phyloP scores from a whole-genome alignment of 2,797 vertebrate species.

The Parauchenoglanis ngamensis region DNA sequence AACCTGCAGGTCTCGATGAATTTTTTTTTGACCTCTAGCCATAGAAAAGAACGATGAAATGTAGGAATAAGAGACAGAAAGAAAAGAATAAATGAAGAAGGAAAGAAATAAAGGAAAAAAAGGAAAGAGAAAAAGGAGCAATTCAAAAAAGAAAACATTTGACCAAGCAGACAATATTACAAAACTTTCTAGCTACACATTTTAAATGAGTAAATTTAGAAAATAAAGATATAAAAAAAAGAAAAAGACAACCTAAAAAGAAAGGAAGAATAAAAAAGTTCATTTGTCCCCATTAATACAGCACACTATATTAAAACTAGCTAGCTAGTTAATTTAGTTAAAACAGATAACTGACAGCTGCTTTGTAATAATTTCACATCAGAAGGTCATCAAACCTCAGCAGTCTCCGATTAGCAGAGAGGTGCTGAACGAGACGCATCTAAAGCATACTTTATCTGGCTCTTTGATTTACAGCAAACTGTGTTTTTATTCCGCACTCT shows the following conservation, averaged over 20 bases:
- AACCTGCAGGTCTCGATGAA: neutral
- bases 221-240: neutral
- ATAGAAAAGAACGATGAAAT: neutral
- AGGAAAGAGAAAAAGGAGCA: too few species aligned
- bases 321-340: neutral
- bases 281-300: neutral
- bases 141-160: neutral
- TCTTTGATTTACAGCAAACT: neutral
- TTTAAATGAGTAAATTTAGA: neutral
- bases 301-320: neutral
- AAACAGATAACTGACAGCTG: neutral
- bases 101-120: neutral
- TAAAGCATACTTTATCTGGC: neutral
- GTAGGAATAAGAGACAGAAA: neutral
- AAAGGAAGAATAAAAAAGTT: neutral
- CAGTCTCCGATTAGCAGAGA: neutral
- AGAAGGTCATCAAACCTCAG: neutral
- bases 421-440: neutral
- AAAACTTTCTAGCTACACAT: neutral
- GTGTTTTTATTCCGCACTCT: neutral
- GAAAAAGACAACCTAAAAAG: neutral
- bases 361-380: neutral
- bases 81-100: neutral
- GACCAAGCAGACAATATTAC: neutral
- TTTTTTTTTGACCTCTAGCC: neutral